phyloP scores from a whole-genome alignment of 2,113 vertebrate species.

The Austrofundulus limnaeus region DNA sequence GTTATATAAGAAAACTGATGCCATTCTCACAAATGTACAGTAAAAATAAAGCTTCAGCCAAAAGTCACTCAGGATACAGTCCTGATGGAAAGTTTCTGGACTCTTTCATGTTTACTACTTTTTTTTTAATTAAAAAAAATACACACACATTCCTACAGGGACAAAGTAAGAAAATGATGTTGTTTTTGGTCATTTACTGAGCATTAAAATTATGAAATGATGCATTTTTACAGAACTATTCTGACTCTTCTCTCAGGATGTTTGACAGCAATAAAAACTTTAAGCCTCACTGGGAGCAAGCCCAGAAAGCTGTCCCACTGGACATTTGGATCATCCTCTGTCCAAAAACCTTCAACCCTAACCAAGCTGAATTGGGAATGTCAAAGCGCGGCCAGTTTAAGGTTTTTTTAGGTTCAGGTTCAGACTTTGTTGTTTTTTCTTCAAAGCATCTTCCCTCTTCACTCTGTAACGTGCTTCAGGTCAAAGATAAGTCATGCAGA shows the following conservation, averaged over 20 bases:
- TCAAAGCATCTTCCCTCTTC: not conserved
- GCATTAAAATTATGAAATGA: not conserved
- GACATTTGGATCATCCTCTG: not conserved
- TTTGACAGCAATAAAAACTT: not conserved
- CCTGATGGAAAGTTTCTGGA: slow-evolving; percentile 5
- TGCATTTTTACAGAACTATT: slow-evolving; percentile 1
- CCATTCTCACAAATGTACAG: slow-evolving; percentile 2
- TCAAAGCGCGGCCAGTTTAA: not conserved
- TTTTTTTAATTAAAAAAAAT: not conserved
- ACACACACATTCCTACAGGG: not conserved
- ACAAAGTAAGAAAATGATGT: not conserved
- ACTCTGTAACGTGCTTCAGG: not conserved
- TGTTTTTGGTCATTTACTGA: not conserved
- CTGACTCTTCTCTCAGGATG: not conserved
- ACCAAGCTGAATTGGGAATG: not conserved
- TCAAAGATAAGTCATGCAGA: not conserved
- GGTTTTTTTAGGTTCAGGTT: not conserved
- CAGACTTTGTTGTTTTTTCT: not conserved
- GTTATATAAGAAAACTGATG: slow-evolving; percentile 15
- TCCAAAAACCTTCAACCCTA: not conserved
- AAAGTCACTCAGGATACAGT: not conserved
- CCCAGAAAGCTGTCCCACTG: not conserved
- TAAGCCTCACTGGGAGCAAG: not conserved
- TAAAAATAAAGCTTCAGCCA: not conserved
- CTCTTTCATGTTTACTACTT: not conserved